These are phyloP conservation scores for Sabatieria punctata DNA, from an alignment of 2,888 invertebrate species.

Conservation along the genomic window DNA sequence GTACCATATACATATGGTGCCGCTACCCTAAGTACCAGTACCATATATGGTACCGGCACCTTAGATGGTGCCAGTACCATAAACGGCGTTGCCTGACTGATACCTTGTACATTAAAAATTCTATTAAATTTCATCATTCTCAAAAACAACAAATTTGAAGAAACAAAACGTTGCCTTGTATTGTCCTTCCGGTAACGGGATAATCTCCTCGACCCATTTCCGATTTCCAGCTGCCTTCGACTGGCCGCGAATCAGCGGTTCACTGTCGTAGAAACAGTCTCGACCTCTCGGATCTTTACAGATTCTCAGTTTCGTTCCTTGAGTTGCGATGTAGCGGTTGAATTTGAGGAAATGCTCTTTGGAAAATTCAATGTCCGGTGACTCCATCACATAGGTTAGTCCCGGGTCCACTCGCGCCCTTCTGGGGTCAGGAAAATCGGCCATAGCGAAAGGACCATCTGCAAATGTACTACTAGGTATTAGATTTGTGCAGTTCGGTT, in stretches of 20 bases:
- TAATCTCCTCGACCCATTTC: not conserved
- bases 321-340: conserved; percentile 4
- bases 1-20: too few species aligned
- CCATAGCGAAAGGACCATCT: conserved; percentile 5
- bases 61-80: too few species aligned
- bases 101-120: too few species aligned
- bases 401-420: not conserved
- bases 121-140: too few species aligned
- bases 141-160: too few species aligned
- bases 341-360: not conserved
- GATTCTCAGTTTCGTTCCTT: conserved; percentile 1
- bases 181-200: not conserved
- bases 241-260: not conserved
- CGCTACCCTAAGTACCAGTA: too few species aligned
- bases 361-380: not conserved
- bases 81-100: too few species aligned
- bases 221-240: not conserved
- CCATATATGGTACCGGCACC: too few species aligned
- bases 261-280: not conserved
- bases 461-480: too few species aligned
- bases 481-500: too few species aligned
- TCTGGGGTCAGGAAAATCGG: conserved; percentile 5
- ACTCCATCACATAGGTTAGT: conserved; percentile 1
- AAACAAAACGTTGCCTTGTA: too few species aligned
- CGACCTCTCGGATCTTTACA: not conserved